Evolutionary conservation across 2,113 vertebrate species (phyloP), one percentile per base, ranked within the genome.

Genomic region (Marmota flaviventris): DNA sequence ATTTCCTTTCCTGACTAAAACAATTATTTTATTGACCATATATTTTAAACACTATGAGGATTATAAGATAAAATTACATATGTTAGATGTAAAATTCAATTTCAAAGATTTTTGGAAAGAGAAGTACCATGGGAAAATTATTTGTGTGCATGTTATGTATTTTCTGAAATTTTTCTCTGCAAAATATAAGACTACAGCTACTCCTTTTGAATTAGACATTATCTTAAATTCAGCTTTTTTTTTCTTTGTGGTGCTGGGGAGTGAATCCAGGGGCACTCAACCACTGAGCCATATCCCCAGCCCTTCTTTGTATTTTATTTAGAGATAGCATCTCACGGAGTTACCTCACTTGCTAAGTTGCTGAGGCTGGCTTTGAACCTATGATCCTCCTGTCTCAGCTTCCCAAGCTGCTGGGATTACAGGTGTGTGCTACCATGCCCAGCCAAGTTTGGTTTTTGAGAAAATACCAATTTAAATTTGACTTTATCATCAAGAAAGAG

Each of bases 401-500:
- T 48, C 45, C 45, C 45, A 48, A 48, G 45, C 45, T 48, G 10
- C 45, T 48, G 45, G 6, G 10, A 48, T 48, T 48, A 8, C 45
- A 48, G 45, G 45, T 10, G 45, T 48, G 45, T 48, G 45, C 45
- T 6, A 48, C 45, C 45, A 48, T 48, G 45, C 45, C 45, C 45
- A 48, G 45, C 45, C 45, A 48, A 48, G 45, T 7, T 81, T 27
- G 90, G 13, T 0, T 85, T 73, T 82, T 63, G 56, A 58, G 42
- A 85, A 94, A 83, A 2, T 89, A 92, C 92, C 51, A 72, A 83
- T 89, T 63, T 77, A 78, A 86, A 70, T 63, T 85, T 89, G 91
- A 86, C 42, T 85, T 42, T 1, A 70, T 84, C 27, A 85, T 53
- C 14, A 22, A 8, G 24, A 92, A 79, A 63, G 34, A 95, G 10